Percentiles rank a stretch among this genome's conserved stretches.
Conservation (phyloP, 2,113 vertebrate genomes). For the Cairina moschata region DNA sequence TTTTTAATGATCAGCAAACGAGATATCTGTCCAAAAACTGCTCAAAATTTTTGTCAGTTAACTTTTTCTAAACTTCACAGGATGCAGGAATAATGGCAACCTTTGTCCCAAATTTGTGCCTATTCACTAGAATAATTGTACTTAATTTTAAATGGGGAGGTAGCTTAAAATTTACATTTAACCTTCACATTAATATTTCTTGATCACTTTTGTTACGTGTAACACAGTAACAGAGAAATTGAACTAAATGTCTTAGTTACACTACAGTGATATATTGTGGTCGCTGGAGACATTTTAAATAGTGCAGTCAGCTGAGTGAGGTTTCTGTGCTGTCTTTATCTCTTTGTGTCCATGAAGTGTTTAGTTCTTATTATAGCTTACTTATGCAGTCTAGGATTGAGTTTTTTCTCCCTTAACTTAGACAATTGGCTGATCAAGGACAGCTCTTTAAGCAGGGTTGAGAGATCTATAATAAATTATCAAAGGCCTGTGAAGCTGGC, state of each 20-base stretch:
- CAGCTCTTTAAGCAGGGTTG: constrained; percentile 13
- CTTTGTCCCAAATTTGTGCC: neutral
- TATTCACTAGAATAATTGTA: neutral
- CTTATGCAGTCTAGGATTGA: neutral
- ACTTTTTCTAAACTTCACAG: neutral
- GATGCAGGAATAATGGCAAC: neutral
- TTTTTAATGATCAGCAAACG: neutral
- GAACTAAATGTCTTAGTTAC: neutral
- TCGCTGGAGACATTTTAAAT: constrained; percentile 23
- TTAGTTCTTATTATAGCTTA: constrained; percentile 31
- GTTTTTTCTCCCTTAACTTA: neutral
- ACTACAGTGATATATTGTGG: neutral
- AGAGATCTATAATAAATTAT: constrained; percentile 38
- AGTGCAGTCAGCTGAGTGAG: neutral
- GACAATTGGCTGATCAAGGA: constrained; percentile 49
- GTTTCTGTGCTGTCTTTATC: constrained; percentile 22
- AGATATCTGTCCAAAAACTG: neutral
- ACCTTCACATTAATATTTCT: neutral
- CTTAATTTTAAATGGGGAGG: neutral
- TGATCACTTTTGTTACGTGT: neutral
- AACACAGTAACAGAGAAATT: neutral
- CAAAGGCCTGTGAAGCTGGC: constrained; percentile 1
- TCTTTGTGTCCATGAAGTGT: constrained; percentile 1
- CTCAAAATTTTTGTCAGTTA: neutral
- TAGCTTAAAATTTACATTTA: neutral